These are phyloP conservation scores for Allacma fusca DNA, from an alignment of 2,888 invertebrate genomes.

Conservation along the genomic window DNA sequence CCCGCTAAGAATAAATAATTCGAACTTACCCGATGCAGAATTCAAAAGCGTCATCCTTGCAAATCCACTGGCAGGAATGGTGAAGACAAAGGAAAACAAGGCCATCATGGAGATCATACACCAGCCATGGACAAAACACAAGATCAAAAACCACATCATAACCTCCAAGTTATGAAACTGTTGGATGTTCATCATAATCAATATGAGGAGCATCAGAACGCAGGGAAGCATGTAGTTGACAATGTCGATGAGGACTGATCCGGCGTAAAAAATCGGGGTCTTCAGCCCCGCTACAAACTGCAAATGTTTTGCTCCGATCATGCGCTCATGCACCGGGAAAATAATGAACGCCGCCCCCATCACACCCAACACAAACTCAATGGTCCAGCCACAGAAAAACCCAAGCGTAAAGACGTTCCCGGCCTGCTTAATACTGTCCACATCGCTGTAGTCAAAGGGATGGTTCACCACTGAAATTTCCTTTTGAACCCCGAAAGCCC, in stretches of 20 bases:
- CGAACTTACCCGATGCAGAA: slow-evolving; percentile 73
- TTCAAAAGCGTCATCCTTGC: slow-evolving; percentile 77
- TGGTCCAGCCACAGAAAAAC: slow-evolving; percentile 66
- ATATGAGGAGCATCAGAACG: slow-evolving; percentile 70
- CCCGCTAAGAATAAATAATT: neutral
- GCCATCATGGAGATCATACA: slow-evolving; percentile 78
- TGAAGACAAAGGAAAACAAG: slow-evolving; percentile 70
- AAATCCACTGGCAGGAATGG: slow-evolving; percentile 78
- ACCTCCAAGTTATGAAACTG: slow-evolving; percentile 44
- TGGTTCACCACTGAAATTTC: slow-evolving; percentile 70
- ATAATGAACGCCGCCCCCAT: slow-evolving; percentile 66
- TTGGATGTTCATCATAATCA: slow-evolving; percentile 63
- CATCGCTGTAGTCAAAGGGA: slow-evolving; percentile 73
- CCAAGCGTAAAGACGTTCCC: slow-evolving; percentile 47
- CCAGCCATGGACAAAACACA: slow-evolving; percentile 74
- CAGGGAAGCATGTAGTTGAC: slow-evolving; percentile 71
- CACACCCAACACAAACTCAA: slow-evolving; percentile 72
- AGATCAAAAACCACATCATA: slow-evolving; percentile 62
- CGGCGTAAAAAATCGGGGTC: slow-evolving; percentile 74
- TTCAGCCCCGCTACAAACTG: slow-evolving; percentile 78
- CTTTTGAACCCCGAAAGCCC: slow-evolving; percentile 63
- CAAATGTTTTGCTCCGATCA: slow-evolving; percentile 74
- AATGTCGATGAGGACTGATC: slow-evolving; percentile 75
- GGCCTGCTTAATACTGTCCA: slow-evolving; percentile 65
- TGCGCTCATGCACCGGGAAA: slow-evolving; percentile 72